Evolutionary conservation across 2,113 vertebrate genomes (phyloP).

Genomic region (Plotosus lineatus): DNA sequence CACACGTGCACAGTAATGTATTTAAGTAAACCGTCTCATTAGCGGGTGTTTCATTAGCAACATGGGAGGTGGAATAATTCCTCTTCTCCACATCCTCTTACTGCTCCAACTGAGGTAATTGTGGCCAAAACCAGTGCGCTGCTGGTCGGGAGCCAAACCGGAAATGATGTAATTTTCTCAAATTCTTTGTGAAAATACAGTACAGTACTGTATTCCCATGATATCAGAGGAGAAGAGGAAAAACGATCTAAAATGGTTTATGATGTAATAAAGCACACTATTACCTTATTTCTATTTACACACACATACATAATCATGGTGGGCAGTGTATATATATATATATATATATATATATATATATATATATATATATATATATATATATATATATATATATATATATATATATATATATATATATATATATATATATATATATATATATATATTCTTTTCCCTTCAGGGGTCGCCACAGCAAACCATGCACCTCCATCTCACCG

Average conservation of each 20-base stretch:
- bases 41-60: slow-evolving; percentile 21
- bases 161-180: not conserved
- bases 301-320: too few relatives aligned
- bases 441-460: too few relatives aligned
- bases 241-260: not conserved
- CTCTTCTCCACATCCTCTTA: not conserved
- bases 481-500: too few relatives aligned
- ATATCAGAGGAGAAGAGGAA: not conserved
- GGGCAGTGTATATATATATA: too few relatives aligned
- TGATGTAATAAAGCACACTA: not conserved
- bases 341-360: too few relatives aligned
- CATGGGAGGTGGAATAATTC: not conserved
- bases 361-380: too few relatives aligned
- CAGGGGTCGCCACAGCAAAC: too few relatives aligned
- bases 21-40: slow-evolving; percentile 28
- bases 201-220: too few relatives aligned
- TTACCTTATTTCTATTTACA: not conserved
- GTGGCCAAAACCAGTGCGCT: not conserved
- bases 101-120: not conserved
- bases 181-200: not conserved
- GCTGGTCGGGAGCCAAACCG: not conserved
- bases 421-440: too few relatives aligned
- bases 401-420: too few relatives aligned
- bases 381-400: too few relatives aligned
- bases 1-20: not conserved